Evolutionary conservation across 2,113 vertebrate species (phyloP).

Genomic region (Saguinus midas): DNA sequence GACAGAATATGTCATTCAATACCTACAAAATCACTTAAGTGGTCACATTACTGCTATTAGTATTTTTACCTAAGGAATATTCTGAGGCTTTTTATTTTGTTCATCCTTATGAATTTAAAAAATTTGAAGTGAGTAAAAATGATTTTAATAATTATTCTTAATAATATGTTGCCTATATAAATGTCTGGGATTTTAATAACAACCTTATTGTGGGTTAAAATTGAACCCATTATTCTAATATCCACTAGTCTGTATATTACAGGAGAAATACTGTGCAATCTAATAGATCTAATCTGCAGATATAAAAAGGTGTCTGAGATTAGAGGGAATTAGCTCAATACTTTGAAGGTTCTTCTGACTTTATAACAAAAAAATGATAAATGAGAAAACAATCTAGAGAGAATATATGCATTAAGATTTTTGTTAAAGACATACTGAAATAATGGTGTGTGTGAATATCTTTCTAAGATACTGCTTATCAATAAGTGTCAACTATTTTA

Average conservation of each 20-base stretch:
- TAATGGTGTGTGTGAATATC: background rate
- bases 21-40: background rate
- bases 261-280: background rate
- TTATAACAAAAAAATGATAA: background rate
- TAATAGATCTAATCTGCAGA: background rate
- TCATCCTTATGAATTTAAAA: slow-evolving; percentile 42
- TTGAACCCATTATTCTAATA: slow-evolving; percentile 58
- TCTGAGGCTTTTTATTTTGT: slow-evolving; percentile 33
- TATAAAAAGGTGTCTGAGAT: slow-evolving; percentile 37
- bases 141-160: slow-evolving; percentile 58
- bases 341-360: slow-evolving; percentile 6
- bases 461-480: background rate
- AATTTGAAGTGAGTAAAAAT: background rate
- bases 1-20: background rate
- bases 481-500: background rate
- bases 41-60: background rate
- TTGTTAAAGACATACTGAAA: background rate
- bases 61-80: background rate
- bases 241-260: background rate
- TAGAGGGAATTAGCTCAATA: slow-evolving; percentile 19
- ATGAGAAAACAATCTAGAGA: background rate
- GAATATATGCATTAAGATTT: slow-evolving; percentile 24
- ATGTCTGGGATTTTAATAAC: slow-evolving; percentile 45
- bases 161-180: background rate
- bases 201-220: slow-evolving; percentile 54